Percentiles rank a stretch among this genome's conserved stretches.
Evolutionary conservation across 2,113 vertebrate genomes (phyloP).

Genomic region (Puntigrus tetrazona): DNA sequence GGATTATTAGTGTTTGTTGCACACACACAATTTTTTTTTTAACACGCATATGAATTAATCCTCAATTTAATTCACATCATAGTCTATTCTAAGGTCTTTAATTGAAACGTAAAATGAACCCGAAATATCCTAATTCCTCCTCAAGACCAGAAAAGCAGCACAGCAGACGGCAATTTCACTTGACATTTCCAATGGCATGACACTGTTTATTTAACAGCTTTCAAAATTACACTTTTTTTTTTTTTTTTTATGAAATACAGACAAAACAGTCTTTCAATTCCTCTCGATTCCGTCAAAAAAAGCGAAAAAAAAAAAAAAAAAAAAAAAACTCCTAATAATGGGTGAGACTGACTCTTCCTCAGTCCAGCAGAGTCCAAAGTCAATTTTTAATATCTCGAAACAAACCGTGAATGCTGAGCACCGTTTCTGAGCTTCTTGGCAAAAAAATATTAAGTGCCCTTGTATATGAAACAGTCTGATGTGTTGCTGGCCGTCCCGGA

Average conservation of each 20-base stretch:
- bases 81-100: not conserved
- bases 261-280: slow-evolving; percentile 6
- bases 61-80: not conserved
- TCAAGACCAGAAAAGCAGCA: not conserved
- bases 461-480: slow-evolving; percentile 35
- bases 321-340: not conserved
- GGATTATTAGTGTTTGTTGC: no score
- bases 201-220: slow-evolving; percentile 51
- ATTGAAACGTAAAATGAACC: not conserved
- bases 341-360: slow-evolving; percentile 4
- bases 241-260: not conserved
- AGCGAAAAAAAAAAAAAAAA: not conserved
- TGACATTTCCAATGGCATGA: not conserved
- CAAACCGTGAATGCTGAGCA: slow-evolving; percentile 39
- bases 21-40: no score
- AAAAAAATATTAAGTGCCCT: slow-evolving; percentile 49
- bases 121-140: not conserved
- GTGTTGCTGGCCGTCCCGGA: slow-evolving; percentile 6
- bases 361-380: slow-evolving; percentile 38
- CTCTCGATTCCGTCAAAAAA: not conserved
- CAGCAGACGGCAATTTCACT: slow-evolving; percentile 2
- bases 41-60: no score
- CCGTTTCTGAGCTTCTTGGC: slow-evolving; percentile 42
- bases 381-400: not conserved
- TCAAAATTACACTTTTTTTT: slow-evolving; percentile 14